A percentile compares a stretch with the other conserved stretches of the same genome.
phyloP scores from a whole-genome alignment of 1,140 invertebrate species.

The Pseudobourletiella spinata region DNA sequence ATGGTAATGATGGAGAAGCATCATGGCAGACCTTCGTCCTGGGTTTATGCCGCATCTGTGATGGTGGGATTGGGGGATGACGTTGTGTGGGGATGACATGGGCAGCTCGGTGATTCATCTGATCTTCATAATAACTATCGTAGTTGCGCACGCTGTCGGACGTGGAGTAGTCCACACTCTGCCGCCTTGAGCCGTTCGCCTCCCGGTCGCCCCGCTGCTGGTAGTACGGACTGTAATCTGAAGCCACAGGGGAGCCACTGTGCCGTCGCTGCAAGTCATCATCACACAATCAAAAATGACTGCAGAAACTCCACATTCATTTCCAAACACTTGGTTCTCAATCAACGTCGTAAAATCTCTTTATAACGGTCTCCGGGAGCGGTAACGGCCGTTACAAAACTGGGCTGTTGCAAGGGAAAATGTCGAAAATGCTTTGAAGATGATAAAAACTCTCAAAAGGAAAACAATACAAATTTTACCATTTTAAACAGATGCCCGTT shows the following conservation, averaged over 20 bases:
- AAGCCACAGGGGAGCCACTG: constrained; percentile 14
- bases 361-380: no score
- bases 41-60: constrained; percentile 16
- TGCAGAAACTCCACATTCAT: not conserved
- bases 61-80: constrained; percentile 1
- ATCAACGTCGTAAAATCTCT: not conserved
- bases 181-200: constrained; percentile 12
- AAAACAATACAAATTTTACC: not conserved
- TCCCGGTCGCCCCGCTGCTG: constrained; percentile 11
- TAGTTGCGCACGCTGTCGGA: not conserved
- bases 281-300: not conserved
- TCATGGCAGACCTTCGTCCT: constrained; percentile 16
- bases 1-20: no score
- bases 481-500: no score
- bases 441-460: not conserved
- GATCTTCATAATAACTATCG: constrained; percentile 14
- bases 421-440: not conserved
- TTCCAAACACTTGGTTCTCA: not conserved
- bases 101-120: constrained; percentile 12
- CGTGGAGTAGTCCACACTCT: constrained; percentile 14
- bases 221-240: constrained; percentile 7
- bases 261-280: constrained; percentile 7
- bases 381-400: no score
- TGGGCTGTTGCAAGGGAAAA: not conserved
- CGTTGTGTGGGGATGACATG: constrained; percentile 7